These are phyloP conservation scores for Morpho deidamia DNA, from an alignment of 2,888 invertebrate genomes.

Conservation along the genomic window DNA sequence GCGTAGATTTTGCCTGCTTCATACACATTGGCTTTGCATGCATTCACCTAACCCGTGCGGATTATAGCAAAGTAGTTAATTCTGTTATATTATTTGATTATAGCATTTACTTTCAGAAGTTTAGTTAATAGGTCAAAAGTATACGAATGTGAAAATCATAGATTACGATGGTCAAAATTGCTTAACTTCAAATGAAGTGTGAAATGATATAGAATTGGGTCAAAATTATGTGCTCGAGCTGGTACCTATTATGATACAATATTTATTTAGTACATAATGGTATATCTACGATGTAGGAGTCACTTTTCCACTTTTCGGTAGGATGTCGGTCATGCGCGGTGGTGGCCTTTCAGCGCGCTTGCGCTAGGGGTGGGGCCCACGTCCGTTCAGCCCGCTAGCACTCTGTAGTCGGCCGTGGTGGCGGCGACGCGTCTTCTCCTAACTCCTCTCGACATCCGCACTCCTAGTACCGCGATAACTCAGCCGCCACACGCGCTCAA, in stretches of 20 bases:
- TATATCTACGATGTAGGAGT: conserved; percentile 75
- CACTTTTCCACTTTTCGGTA: conserved; percentile 75
- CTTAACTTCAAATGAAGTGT: conserved; percentile 32
- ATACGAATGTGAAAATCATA: no score
- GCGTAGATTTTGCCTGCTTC: no score
- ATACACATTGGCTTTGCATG: no score
- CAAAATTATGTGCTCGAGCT: conserved; percentile 54
- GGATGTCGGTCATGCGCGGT: conserved; percentile 73
- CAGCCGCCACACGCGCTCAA: conserved; percentile 62
- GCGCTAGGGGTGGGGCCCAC: conserved; percentile 73
- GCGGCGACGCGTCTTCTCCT: conserved; percentile 54
- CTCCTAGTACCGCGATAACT: conserved; percentile 47
- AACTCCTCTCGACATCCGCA: conserved; percentile 40
- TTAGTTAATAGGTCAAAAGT: no score
- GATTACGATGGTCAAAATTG: conserved; percentile 3
- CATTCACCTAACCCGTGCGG: no score
- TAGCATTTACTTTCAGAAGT: no score
- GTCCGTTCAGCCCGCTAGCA: conserved; percentile 64
- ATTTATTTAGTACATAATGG: conserved; percentile 76
- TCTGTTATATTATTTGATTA: no score
- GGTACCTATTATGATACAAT: conserved; percentile 64
- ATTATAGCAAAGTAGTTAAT: no score
- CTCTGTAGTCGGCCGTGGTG: conserved; percentile 69
- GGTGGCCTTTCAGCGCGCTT: conserved; percentile 46
- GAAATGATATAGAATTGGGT: conserved; percentile 51